A percentile compares a stretch with the other conserved stretches of the same genome.
phyloP scores from a whole-genome alignment of 2,888 invertebrate genomes.

The Sthenelais limicola region DNA sequence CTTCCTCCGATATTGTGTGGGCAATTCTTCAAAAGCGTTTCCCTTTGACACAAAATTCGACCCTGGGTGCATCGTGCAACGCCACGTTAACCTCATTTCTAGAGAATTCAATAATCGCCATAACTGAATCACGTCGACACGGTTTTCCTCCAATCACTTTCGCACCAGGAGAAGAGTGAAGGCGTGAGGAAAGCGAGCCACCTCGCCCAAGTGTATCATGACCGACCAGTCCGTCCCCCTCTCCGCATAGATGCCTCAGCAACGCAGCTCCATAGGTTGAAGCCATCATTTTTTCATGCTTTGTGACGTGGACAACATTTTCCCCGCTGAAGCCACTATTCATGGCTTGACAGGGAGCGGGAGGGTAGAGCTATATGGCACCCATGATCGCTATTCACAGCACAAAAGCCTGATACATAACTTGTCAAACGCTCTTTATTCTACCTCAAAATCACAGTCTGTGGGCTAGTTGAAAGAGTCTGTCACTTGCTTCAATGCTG shows the following conservation, averaged over 20 bases:
- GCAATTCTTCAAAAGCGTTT: too few species aligned
- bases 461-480: constrained; percentile 21
- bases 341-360: too few species aligned
- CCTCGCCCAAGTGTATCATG: too few species aligned
- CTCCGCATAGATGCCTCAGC: background rate
- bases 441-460: constrained; percentile 7
- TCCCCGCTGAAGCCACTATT: too few species aligned
- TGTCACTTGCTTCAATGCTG: too few species aligned
- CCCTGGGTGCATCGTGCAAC: too few species aligned
- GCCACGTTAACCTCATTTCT: constrained; percentile 24
- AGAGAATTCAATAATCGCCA: constrained; percentile 27
- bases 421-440: constrained; percentile 25
- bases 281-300: too few species aligned
- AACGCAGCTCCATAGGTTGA: background rate
- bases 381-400: too few species aligned
- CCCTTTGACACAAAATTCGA: constrained; percentile 24
- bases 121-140: constrained; percentile 31
- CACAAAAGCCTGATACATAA: constrained; percentile 30
- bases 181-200: too few species aligned
- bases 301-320: too few species aligned
- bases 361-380: too few species aligned
- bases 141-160: constrained; percentile 26
- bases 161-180: constrained; percentile 19
- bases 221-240: constrained; percentile 5
- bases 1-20: too few species aligned